Percentiles rank a stretch among this genome's conserved stretches.
Conservation (phyloP, 2,113 vertebrate genomes). For the Dunckerocampus dactyliophorus region DNA sequence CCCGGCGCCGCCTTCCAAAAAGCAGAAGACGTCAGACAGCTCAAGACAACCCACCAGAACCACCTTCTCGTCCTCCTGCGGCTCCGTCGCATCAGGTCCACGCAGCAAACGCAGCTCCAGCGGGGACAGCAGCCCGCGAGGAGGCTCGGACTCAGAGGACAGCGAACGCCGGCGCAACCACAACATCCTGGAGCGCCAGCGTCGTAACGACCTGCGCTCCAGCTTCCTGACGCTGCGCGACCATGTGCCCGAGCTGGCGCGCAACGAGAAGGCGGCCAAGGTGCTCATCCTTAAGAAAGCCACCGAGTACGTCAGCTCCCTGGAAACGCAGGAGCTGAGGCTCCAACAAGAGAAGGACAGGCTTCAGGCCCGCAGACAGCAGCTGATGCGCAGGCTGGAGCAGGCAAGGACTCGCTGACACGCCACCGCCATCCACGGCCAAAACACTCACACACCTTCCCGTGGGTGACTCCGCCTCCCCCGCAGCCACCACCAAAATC, state of each 20-base stretch:
- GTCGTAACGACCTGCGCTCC: constrained; percentile 95
- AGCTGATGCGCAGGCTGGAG: constrained; percentile 87
- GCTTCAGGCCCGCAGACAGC: constrained; percentile 82
- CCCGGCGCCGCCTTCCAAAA: constrained; percentile 80
- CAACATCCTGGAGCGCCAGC: constrained; percentile 95
- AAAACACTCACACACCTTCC: constrained; percentile 45
- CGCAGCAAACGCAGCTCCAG: constrained; percentile 80
- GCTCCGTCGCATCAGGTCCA: constrained; percentile 44
- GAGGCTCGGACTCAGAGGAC: constrained; percentile 92
- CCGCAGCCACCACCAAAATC: background rate
- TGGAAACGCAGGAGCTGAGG: constrained; percentile 85
- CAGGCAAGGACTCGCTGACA: constrained; percentile 91
- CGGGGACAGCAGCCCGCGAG: constrained; percentile 73
- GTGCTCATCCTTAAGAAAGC: constrained; percentile 98
- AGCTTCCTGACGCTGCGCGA: constrained; percentile 95
- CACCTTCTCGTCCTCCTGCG: constrained; percentile 46
- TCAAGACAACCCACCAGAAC: constrained; percentile 74
- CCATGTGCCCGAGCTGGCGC: constrained; percentile 92
- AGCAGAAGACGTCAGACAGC: constrained; percentile 73
- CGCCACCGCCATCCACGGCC: constrained; percentile 47
- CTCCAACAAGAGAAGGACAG: constrained; percentile 89
- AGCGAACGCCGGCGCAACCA: constrained; percentile 94
- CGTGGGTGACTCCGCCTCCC: constrained; percentile 28
- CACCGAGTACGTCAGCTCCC: constrained; percentile 87
- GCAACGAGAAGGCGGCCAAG: constrained; percentile 97